Conservation (phyloP, 1,140 invertebrate species). For the Leptoteleia sp. region DNA sequence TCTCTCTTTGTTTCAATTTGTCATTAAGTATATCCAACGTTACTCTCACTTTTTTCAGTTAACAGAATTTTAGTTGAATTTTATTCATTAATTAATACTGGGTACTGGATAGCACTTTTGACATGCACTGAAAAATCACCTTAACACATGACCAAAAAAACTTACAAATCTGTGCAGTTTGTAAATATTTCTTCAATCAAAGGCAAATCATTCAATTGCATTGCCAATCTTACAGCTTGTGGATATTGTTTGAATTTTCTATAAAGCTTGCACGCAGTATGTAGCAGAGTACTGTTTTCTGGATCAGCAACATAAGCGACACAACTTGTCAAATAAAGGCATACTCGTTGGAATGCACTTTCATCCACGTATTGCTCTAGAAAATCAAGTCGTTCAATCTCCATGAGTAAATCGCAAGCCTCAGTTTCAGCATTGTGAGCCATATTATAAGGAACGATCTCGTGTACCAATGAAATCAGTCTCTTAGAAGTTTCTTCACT, state of each 20-base stretch:
- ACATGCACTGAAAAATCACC: too few relatives aligned
- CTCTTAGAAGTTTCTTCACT: conserved; percentile 83
- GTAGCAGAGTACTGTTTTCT: conserved; percentile 94
- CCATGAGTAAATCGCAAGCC: conserved; percentile 99
- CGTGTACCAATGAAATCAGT: conserved; percentile 88
- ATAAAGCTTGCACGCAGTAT: conserved; percentile 93
- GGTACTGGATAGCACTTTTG: too few relatives aligned
- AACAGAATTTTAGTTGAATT: too few relatives aligned
- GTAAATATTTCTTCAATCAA: conserved; percentile 93
- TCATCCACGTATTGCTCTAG: conserved; percentile 95
- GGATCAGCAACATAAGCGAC: conserved; percentile 99
- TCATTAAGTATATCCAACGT: too few relatives aligned
- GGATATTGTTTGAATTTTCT: conserved; percentile 96
- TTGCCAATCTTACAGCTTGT: conserved; percentile 95
- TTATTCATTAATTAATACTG: too few relatives aligned
- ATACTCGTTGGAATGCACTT: conserved; percentile 96
- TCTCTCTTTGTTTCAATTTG: too few relatives aligned
- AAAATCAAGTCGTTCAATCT: conserved; percentile 96
- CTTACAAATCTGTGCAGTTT: conserved; percentile 93
- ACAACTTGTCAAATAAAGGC: conserved; percentile 97
- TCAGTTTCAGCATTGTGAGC: conserved; percentile 99
- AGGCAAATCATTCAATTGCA: conserved; percentile 95
- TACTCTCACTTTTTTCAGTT: too few relatives aligned
- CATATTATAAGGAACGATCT: conserved; percentile 99
- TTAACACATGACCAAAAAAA: too few relatives aligned